phyloP scores from a whole-genome alignment of 2,113 vertebrate species.

The Cyprinodon variegatus region DNA sequence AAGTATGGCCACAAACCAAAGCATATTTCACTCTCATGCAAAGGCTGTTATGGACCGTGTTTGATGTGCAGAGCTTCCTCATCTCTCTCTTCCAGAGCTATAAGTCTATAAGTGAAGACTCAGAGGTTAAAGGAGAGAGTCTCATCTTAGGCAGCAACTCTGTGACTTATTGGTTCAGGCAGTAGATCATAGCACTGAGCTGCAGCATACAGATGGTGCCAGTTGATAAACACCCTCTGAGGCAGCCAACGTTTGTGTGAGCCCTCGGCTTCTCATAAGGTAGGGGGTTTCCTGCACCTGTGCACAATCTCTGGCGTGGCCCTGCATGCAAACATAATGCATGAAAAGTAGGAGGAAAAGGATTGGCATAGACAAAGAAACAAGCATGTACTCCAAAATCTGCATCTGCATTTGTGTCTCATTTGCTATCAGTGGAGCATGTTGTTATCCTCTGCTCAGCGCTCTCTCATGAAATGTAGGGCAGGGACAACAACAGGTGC shows the following conservation, averaged over 20 bases:
- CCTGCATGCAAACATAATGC: constrained; percentile 53
- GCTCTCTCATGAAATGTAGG: constrained; percentile 78
- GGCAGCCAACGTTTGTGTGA: constrained; percentile 54
- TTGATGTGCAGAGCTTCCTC: constrained; percentile 60
- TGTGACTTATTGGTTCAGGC: constrained; percentile 71
- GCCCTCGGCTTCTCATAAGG: constrained; percentile 59
- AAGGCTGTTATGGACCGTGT: constrained; percentile 48
- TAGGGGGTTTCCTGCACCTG: constrained; percentile 70
- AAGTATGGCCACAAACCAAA: constrained; percentile 57
- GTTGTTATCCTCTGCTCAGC: constrained; percentile 78
- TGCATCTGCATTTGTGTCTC: constrained; percentile 71
- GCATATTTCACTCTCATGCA: constrained; percentile 46
- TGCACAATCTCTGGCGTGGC: constrained; percentile 39
- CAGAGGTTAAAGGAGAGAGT: constrained; percentile 67
- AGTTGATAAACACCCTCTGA: constrained; percentile 71
- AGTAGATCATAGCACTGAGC: constrained; percentile 67
- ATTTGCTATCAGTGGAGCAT: constrained; percentile 77
- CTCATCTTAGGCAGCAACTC: constrained; percentile 53
- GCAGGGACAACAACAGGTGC: constrained; percentile 83
- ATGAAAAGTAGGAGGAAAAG: constrained; percentile 13
- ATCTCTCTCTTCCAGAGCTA: constrained; percentile 59
- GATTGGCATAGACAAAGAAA: constrained; percentile 2
- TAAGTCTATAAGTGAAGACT: constrained; percentile 68
- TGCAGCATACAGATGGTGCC: constrained; percentile 73
- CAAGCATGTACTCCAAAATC: constrained; percentile 31